A percentile compares a stretch with the other conserved stretches of the same genome.
phyloP scores from a whole-genome alignment of 2,113 vertebrate genomes.

The Actenoides hombroni region DNA sequence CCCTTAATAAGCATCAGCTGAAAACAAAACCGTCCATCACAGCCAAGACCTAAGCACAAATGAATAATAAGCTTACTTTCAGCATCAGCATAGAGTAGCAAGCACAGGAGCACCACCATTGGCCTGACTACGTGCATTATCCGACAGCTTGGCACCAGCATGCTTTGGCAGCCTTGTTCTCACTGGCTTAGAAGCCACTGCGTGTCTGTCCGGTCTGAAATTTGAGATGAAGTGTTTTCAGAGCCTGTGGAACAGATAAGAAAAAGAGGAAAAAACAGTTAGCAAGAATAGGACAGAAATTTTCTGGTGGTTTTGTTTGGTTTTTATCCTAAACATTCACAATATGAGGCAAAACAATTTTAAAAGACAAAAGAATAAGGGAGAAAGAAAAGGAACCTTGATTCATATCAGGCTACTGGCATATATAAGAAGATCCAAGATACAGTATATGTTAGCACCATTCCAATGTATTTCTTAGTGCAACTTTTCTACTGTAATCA shows the following conservation, averaged over 20 bases:
- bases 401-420: not conserved
- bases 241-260: conserved; percentile 78
- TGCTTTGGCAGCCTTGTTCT: conserved; percentile 83
- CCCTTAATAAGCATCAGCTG: conserved; percentile 34
- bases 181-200: conserved; percentile 85
- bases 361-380: not conserved
- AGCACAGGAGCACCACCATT: conserved; percentile 83
- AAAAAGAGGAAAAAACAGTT: conserved; percentile 50
- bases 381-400: not conserved
- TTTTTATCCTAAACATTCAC: not conserved
- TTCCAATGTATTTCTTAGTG: not conserved
- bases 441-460: not conserved
- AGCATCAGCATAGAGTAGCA: conserved; percentile 84
- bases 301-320: not conserved
- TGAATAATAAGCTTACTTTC: conserved; percentile 85
- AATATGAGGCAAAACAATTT: not conserved
- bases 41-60: not conserved
- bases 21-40: conserved; percentile 56
- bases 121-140: conserved; percentile 86
- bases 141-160: conserved; percentile 88
- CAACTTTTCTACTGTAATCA: not conserved
- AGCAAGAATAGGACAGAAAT: not conserved
- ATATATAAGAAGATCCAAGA: not conserved
- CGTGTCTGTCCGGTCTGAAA: conserved; percentile 82
- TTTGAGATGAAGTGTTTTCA: conserved; percentile 89